Evolutionary conservation across 2,113 vertebrate genomes (phyloP).

Genomic region (Actenoides hombroni): DNA sequence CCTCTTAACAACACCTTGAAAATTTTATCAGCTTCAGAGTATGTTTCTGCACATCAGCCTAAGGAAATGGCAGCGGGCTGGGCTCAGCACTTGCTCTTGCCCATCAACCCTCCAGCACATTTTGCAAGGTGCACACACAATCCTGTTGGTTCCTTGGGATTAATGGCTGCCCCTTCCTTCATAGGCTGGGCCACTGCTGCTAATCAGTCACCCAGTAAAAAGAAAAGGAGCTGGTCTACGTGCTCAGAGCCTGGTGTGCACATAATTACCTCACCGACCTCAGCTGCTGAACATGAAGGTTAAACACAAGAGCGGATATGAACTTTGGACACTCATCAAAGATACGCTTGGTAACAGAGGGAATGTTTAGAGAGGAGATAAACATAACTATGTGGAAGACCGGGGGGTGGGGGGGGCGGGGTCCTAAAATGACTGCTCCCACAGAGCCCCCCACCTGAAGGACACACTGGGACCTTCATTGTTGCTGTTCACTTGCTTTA

Average conservation of each 20-base stretch:
- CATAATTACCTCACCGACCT: neutral
- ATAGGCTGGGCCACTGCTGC: neutral
- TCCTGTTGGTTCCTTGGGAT: neutral
- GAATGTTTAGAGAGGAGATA: constrained; percentile 62
- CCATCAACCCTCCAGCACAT: accelerated
- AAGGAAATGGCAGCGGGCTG: accelerated
- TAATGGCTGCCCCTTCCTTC: neutral
- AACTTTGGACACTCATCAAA: constrained; percentile 57
- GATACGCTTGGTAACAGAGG: neutral
- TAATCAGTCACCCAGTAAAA: neutral
- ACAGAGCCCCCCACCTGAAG: neutral
- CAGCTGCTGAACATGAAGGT: neutral
- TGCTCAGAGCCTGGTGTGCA: neutral
- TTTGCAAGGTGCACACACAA: neutral
- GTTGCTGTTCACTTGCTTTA: neutral
- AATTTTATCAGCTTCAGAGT: neutral
- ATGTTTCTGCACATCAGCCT: neutral
- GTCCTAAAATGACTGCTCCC: neutral
- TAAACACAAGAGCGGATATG: constrained; percentile 52
- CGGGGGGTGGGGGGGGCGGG: neutral
- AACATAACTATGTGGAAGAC: neutral
- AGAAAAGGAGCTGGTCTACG: constrained; percentile 30
- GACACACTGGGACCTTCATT: neutral
- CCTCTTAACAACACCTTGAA: neutral
- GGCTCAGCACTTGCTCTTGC: neutral